Evolutionary conservation across 2,888 invertebrate species (phyloP).

Genomic region (Apamea anceps): DNA sequence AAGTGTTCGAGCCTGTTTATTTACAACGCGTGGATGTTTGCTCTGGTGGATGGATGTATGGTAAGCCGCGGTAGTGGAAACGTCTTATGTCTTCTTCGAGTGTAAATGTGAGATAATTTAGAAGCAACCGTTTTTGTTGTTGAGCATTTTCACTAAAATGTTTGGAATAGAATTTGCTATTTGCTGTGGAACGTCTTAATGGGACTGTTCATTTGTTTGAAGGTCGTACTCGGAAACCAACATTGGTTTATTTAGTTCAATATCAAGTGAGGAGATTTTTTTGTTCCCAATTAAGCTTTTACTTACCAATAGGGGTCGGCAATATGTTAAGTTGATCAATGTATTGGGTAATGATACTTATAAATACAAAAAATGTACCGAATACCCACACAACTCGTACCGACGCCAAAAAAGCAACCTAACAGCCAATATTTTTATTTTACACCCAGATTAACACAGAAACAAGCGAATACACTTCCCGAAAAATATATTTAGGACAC

Average conservation of each 20-base stretch:
- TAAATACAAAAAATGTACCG: background rate
- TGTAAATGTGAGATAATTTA: conserved; percentile 51
- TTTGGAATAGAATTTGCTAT: conserved; percentile 16
- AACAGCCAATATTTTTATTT: conserved; percentile 50
- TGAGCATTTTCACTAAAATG: conserved; percentile 27
- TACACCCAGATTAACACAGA: conserved; percentile 51
- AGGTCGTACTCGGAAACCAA: conserved; percentile 3
- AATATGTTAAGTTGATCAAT: background rate
- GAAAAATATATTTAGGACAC: conserved; percentile 55
- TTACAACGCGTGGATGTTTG: conserved; percentile 52
- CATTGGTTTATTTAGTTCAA: background rate
- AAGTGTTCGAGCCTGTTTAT: conserved; percentile 47
- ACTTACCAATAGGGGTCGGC: accelerated
- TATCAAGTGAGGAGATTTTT: background rate
- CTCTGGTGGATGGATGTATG: conserved; percentile 50
- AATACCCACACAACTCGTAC: background rate
- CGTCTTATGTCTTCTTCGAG: conserved; percentile 43
- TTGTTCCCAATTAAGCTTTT: accelerated
- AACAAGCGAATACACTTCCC: conserved; percentile 52
- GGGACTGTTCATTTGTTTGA: conserved; percentile 20
- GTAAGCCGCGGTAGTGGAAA: conserved; percentile 41
- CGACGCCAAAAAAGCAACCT: conserved; percentile 33
- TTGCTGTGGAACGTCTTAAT: conserved; percentile 22
- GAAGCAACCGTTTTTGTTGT: conserved; percentile 44
- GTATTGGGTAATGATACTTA: background rate